Evolutionary conservation across 2,797 vertebrate genomes (phyloP), one percentile per base, ranked within the genome.

Genomic region (Euphonia xanthogaster): DNA sequence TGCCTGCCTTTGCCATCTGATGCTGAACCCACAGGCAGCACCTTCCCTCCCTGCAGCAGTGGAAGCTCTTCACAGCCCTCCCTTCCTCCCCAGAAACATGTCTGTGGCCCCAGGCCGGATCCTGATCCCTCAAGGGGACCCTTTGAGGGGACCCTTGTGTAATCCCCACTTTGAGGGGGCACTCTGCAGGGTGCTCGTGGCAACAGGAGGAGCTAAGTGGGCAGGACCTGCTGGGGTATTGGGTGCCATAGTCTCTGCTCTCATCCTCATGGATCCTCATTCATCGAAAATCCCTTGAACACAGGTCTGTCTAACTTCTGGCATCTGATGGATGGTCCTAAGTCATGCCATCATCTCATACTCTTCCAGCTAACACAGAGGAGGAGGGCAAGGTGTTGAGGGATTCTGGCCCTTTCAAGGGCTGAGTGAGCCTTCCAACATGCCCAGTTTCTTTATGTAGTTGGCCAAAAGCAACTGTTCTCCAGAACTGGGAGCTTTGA

Each of bases 41-140:
- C 16, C 14, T n/a, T 55, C 7, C 10, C 7, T 10, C 14, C 0
- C 33, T 51, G 14, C 2, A 1, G 57, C 8, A 4, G 3, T 10
- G 22, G n/a, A 86, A 60, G 58, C 27, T 67, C 53, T 75, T 44
- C 0, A 0, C 10, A 35, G 33, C 30, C 14, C 8, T 80, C 31
- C 27, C 19, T 67, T 90, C 50, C 24, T 71, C 20, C 39, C 27
- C 47, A 53, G 30, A 33, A 80, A 40, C 0, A 2, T 7, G 23
- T 19, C 40, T 39, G 33, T 30, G 44, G 13, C 28, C 17, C 44
- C 53, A 35, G 27, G 5, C 12, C 42, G 48, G 51, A 42, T 2
- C 20, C 70, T 58, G 61, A 23, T 21, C 14, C 0, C 2, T 39
- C 25, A 25, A 28, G 7, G 9, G 9, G 2, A 31, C 4, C 20